These are phyloP conservation scores for Apantesis nais DNA, from an alignment of 2,888 invertebrate genomes.

Conservation along the genomic window DNA sequence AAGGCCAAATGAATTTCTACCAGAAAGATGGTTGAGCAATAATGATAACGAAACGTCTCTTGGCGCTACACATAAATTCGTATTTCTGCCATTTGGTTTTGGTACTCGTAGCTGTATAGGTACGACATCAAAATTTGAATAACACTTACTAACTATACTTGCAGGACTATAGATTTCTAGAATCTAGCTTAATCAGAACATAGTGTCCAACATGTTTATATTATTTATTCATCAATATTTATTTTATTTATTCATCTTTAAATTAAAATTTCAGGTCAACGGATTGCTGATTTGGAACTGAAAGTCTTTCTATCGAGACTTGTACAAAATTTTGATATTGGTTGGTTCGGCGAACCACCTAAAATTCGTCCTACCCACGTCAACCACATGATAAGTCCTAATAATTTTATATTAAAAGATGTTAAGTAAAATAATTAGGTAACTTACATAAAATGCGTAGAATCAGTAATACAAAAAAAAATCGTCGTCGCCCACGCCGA, in stretches of 20 bases:
- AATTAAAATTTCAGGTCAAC: slow-evolving; percentile 6
- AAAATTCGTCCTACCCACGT: background rate
- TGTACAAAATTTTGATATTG: slow-evolving; percentile 7
- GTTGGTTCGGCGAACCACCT: slow-evolving; percentile 10
- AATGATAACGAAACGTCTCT: slow-evolving; percentile 60
- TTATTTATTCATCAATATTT: background rate
- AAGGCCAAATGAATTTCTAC: slow-evolving; percentile 84
- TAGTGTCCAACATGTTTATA: too few relatives aligned
- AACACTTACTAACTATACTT: too few relatives aligned
- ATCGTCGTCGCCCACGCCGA: too few relatives aligned
- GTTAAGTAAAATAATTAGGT: background rate
- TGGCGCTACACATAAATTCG: slow-evolving; percentile 83
- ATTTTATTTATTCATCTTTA: background rate
- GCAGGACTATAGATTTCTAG: too few relatives aligned
- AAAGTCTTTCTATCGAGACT: slow-evolving; percentile 5
- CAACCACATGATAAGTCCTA: slow-evolving; percentile 1
- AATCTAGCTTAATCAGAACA: too few relatives aligned
- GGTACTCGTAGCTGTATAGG: slow-evolving; percentile 88
- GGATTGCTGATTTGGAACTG: slow-evolving; percentile 4
- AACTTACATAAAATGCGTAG: background rate
- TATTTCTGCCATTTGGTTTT: slow-evolving; percentile 87
- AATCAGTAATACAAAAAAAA: background rate
- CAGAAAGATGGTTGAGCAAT: slow-evolving; percentile 89
- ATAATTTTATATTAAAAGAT: slow-evolving; percentile 11
- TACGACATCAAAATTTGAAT: slow-evolving; percentile 14